These are phyloP conservation scores for Panurus biarmicus DNA, from an alignment of 2,113 vertebrate species.

Conservation along the genomic window DNA sequence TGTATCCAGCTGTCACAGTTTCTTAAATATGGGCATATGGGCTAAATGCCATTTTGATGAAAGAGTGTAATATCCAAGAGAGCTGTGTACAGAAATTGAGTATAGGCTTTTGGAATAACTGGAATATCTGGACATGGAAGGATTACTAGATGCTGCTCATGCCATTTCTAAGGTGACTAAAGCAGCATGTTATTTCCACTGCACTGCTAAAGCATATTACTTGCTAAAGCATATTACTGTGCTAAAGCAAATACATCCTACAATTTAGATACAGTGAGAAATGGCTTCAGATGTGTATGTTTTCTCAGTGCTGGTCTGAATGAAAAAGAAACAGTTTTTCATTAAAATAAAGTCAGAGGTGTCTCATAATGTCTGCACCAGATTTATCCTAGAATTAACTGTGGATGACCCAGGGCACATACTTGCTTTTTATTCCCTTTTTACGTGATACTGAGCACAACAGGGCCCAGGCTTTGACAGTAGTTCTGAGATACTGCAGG, in stretches of 20 bases:
- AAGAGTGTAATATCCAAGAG: background rate
- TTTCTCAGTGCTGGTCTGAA: background rate
- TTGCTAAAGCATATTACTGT: background rate
- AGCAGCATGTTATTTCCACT: background rate
- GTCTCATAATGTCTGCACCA: background rate
- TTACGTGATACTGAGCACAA: background rate
- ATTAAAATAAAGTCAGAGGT: background rate
- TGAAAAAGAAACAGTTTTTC: background rate
- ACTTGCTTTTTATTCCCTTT: background rate
- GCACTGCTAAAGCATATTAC: background rate
- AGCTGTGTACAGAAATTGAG: background rate
- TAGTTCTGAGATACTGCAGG: background rate
- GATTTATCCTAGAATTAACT: background rate
- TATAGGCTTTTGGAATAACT: background rate
- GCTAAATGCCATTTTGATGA: constrained; percentile 14
- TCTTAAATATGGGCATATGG: background rate
- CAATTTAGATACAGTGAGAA: background rate
- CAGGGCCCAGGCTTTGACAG: background rate
- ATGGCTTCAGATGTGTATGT: background rate
- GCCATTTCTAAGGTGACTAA: background rate
- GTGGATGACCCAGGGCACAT: background rate
- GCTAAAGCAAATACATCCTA: background rate
- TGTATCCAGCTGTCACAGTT: background rate
- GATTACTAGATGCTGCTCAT: background rate
- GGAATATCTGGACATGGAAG: background rate